phyloP scores from a whole-genome alignment of 2,888 invertebrate genomes.

The Leuctra nigra region DNA sequence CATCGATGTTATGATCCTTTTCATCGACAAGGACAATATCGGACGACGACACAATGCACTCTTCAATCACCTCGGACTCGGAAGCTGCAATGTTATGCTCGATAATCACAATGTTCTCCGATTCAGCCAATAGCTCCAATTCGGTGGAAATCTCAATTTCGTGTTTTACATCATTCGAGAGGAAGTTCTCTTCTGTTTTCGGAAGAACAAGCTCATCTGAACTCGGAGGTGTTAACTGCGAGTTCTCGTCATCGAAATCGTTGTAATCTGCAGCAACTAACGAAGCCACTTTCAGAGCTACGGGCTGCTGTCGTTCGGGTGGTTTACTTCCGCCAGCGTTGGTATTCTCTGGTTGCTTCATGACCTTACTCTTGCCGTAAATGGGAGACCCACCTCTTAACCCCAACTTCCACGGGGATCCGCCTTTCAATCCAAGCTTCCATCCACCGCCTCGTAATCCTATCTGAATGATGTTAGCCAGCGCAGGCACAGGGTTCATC shows the following conservation, averaged over 20 bases:
- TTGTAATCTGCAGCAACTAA: slow-evolving; percentile 53
- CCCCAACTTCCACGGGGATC: slow-evolving; percentile 31
- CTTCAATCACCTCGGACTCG: slow-evolving; percentile 52
- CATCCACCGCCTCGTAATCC: slow-evolving; percentile 52
- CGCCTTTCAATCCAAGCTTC: slow-evolving; percentile 47
- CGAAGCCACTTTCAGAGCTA: slow-evolving; percentile 42
- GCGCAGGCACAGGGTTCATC: slow-evolving; percentile 51
- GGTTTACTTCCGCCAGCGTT: slow-evolving; percentile 35
- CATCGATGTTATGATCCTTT: slow-evolving; percentile 22
- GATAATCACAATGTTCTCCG: slow-evolving; percentile 22
- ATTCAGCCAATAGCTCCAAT: slow-evolving; percentile 18
- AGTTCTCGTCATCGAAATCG: slow-evolving; percentile 51
- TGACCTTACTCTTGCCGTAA: slow-evolving; percentile 1
- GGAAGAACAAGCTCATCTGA: background rate
- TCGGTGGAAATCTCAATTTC: slow-evolving; percentile 13
- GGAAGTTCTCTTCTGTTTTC: background rate
- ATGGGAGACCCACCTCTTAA: background rate
- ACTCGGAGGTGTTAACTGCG: slow-evolving; percentile 42
- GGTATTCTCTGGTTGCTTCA: background rate
- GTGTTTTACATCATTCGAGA: background rate
- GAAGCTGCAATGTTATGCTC: slow-evolving; percentile 38
- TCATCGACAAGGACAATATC: slow-evolving; percentile 44
- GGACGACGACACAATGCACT: slow-evolving; percentile 56
- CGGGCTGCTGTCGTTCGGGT: slow-evolving; percentile 30
- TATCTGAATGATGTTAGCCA: slow-evolving; percentile 44